Evolutionary conservation across 2,888 invertebrate genomes (phyloP).

Genomic region (Balanococcus diminutus): DNA sequence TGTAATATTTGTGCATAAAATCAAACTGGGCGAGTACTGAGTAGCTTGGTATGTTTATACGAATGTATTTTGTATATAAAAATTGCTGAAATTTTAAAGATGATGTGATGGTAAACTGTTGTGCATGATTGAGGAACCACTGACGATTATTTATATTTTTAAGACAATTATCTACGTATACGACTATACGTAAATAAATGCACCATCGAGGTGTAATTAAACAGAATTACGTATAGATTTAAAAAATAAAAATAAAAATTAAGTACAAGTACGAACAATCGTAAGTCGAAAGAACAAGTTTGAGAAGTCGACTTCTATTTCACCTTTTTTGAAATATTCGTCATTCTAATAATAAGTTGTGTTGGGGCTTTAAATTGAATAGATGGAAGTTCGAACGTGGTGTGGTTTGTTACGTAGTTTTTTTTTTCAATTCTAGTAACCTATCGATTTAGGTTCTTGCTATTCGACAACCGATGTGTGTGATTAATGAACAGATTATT

Average conservation of each 20-base stretch:
- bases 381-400: neutral
- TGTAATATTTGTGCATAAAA: too few species aligned
- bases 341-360: neutral
- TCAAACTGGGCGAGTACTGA: too few species aligned
- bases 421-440: neutral
- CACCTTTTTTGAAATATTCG: neutral
- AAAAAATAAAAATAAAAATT: neutral
- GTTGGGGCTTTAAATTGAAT: neutral
- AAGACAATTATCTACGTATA: too few species aligned
- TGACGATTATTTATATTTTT: too few species aligned
- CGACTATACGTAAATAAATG: too few species aligned
- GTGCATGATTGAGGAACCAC: too few species aligned
- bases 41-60: neutral
- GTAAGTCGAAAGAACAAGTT: neutral
- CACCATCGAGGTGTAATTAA: too few species aligned
- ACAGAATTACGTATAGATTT: too few species aligned
- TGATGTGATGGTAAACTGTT: too few species aligned
- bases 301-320: neutral
- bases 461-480: neutral
- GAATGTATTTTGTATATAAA: neutral
- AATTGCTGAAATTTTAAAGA: too few species aligned
- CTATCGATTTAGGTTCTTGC: neutral
- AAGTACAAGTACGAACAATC: neutral
- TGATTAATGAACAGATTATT: neutral
- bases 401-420: neutral